phyloP scores from a whole-genome alignment of 2,888 invertebrate genomes.

The Calameuta pallipes region DNA sequence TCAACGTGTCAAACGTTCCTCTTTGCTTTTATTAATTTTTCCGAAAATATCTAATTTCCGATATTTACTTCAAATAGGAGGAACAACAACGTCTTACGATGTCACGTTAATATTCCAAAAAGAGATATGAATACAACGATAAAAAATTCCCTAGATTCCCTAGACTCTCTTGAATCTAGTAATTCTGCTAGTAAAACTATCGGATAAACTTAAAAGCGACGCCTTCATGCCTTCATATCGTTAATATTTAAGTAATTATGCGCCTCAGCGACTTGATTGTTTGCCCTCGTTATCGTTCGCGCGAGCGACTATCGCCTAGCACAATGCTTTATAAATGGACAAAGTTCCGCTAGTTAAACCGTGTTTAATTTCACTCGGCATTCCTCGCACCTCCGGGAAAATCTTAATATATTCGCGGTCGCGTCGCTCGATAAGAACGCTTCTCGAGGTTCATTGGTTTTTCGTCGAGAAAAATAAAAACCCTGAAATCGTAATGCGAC shows the following conservation, averaged over 20 bases:
- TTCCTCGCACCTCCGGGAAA: background rate
- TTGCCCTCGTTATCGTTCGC: slow-evolving; percentile 6
- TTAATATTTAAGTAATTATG: slow-evolving; percentile 1
- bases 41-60: too few relatives aligned
- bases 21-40: too few relatives aligned
- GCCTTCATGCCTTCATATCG: background rate
- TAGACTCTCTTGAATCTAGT: too few relatives aligned
- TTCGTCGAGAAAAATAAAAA: background rate
- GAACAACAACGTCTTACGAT: too few relatives aligned
- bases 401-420: background rate
- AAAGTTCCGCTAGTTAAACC: background rate
- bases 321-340: background rate
- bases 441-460: background rate
- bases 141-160: too few relatives aligned
- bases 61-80: too few relatives aligned
- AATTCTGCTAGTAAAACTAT: background rate
- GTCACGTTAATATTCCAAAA: too few relatives aligned
- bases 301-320: background rate
- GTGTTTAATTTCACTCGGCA: slow-evolving; percentile 3
- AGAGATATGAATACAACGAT: too few relatives aligned
- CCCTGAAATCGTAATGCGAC: background rate
- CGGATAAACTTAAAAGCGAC: background rate
- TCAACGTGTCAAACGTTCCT: too few relatives aligned
- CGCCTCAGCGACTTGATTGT: background rate
- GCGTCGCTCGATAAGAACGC: background rate